Percentiles rank a stretch among this genome's conserved stretches.
Evolutionary conservation across 2,888 invertebrate species (phyloP).

Genomic region (Iphiclides podalirius): DNA sequence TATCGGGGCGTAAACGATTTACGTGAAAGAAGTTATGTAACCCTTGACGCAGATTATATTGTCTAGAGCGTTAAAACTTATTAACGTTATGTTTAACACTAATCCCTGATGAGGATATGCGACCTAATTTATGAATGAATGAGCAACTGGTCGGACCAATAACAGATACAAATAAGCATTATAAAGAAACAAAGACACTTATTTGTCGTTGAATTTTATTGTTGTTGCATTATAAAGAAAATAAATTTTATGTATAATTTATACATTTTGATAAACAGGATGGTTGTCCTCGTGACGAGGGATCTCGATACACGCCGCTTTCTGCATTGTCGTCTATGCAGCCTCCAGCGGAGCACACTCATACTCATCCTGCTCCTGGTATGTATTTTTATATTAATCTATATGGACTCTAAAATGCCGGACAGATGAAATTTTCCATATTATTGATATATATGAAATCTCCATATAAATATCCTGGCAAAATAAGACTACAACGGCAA

Average conservation of each 20-base stretch:
- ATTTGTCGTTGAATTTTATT: no score
- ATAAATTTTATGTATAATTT: no score
- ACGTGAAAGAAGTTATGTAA: conserved; percentile 55
- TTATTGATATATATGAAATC: no score
- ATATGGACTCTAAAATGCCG: no score
- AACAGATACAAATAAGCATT: no score
- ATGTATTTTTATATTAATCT: conserved; percentile 18
- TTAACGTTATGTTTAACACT: conserved; percentile 47
- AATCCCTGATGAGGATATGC: conserved; percentile 15
- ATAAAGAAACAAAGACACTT: no score
- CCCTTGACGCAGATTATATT: conserved; percentile 58
- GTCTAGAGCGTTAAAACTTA: conserved; percentile 49
- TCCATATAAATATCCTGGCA: no score
- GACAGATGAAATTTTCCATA: no score
- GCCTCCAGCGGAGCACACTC: conserved; percentile 81
- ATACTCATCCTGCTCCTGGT: conserved; percentile 81
- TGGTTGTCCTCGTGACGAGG: conserved; percentile 66
- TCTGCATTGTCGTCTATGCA: conserved; percentile 93
- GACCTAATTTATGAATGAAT: conserved; percentile 29
- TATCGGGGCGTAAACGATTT: conserved; percentile 41
- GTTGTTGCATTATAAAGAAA: no score
- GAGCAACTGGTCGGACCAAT: no score
- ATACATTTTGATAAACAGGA: conserved; percentile 45
- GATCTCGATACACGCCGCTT: conserved; percentile 87
- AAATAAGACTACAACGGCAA: not conserved